Percentiles rank a stretch among this genome's conserved stretches.
Evolutionary conservation across 2,113 vertebrate species (phyloP).

Genomic region (Acinonyx jubatus): DNA sequence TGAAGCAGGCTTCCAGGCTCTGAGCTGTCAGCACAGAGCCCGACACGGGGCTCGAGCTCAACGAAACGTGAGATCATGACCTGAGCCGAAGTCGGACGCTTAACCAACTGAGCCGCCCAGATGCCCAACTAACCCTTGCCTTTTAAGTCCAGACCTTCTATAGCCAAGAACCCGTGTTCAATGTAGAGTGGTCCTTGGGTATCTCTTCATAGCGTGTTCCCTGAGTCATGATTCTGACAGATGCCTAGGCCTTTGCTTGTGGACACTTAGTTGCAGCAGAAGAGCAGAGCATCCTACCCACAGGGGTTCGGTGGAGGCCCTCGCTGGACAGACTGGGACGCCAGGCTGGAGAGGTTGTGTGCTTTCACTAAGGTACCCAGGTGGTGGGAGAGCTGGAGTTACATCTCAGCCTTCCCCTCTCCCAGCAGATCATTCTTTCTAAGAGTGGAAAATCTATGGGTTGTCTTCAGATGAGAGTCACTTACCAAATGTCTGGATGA

Average conservation of each 20-base stretch:
- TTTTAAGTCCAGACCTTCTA: background rate
- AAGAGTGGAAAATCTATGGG: background rate
- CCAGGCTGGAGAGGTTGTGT: background rate
- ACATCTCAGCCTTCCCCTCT: background rate
- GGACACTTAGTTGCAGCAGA: background rate
- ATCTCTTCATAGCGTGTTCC: background rate
- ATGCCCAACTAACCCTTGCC: background rate
- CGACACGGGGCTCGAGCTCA: accelerated
- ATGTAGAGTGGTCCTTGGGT: background rate
- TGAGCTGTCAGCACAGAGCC: background rate
- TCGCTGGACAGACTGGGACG: background rate
- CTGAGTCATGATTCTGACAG: background rate
- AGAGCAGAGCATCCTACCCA: background rate
- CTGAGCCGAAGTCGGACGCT: background rate
- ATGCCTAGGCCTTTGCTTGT: background rate
- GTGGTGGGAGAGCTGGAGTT: background rate
- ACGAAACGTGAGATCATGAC: background rate
- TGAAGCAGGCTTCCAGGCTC: background rate
- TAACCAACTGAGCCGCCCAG: background rate
- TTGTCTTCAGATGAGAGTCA: background rate
- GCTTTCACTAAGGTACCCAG: background rate
- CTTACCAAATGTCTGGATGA: background rate
- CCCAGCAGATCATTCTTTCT: background rate
- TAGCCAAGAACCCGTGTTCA: background rate
- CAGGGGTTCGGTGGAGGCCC: background rate